Evolutionary conservation across 2,113 vertebrate genomes (phyloP).

Genomic region (Xenus cinereus): DNA sequence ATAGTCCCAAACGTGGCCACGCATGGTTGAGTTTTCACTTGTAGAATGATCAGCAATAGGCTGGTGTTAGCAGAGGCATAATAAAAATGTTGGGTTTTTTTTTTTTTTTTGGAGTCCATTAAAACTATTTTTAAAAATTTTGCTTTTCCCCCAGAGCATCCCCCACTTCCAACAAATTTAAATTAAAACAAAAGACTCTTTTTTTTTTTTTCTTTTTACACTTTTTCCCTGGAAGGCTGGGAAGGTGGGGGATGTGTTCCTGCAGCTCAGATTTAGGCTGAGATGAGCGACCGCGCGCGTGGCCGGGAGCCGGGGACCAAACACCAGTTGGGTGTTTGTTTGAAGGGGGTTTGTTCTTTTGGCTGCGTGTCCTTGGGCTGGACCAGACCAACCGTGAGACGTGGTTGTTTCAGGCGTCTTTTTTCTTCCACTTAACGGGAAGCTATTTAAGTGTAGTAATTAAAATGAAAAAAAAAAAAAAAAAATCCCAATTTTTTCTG

Average conservation of each 20-base stretch:
- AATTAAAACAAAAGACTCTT: neutral
- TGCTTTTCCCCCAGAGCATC: neutral
- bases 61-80: no score
- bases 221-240: neutral
- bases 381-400: neutral
- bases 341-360: neutral
- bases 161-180: neutral
- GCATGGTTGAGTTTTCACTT: rapidly evolving
- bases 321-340: neutral
- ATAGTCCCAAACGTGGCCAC: rapidly evolving
- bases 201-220: rapidly evolving
- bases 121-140: neutral
- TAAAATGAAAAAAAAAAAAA: neutral
- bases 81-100: neutral
- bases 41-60: neutral
- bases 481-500: neutral
- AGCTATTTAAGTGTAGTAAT: neutral
- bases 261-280: neutral
- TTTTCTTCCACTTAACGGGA: neutral
- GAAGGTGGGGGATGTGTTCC: neutral
- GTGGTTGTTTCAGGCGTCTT: neutral
- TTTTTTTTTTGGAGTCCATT: neutral
- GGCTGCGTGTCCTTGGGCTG: neutral
- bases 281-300: no score
- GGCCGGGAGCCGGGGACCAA: rapidly evolving